Evolutionary conservation across 2,797 vertebrate genomes (phyloP).

Genomic region (Coccyzus lansbergi): DNA sequence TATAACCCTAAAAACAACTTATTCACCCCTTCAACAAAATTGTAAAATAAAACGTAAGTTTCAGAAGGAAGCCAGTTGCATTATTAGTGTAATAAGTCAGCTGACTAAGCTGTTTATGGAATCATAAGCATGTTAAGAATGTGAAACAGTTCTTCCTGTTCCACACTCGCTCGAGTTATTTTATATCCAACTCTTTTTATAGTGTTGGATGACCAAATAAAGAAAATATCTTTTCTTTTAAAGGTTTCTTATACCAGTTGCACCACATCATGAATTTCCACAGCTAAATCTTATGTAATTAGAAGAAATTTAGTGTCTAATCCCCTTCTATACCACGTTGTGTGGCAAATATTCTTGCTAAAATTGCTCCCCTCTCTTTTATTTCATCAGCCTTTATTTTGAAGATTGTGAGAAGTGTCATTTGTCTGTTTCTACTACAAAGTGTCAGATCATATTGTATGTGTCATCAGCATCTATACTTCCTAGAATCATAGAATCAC

Average conservation of each 20-base stretch:
- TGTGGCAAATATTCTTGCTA: neutral
- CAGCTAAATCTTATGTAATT: neutral
- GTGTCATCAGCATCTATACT: neutral
- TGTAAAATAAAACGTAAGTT: neutral
- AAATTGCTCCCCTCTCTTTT: neutral
- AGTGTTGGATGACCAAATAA: neutral
- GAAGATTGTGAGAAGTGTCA: neutral
- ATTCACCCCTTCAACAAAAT: neutral
- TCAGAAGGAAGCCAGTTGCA: neutral
- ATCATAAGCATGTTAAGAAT: slow-evolving; percentile 20
- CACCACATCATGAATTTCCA: neutral
- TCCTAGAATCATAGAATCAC: no score
- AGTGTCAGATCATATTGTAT: neutral
- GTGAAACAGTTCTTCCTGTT: neutral
- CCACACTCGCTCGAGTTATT: neutral
- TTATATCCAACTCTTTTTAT: neutral
- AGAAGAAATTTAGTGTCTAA: neutral
- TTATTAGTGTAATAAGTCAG: neutral
- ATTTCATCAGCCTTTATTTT: neutral
- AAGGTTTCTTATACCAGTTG: neutral
- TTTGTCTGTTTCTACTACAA: neutral
- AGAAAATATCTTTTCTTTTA: neutral
- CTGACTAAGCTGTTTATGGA: slow-evolving; percentile 20
- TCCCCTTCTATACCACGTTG: neutral
- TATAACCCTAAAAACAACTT: neutral